These are phyloP conservation scores for Bolborhynchus lineola DNA, from an alignment of 2,113 vertebrate species.

Conservation along the genomic window DNA sequence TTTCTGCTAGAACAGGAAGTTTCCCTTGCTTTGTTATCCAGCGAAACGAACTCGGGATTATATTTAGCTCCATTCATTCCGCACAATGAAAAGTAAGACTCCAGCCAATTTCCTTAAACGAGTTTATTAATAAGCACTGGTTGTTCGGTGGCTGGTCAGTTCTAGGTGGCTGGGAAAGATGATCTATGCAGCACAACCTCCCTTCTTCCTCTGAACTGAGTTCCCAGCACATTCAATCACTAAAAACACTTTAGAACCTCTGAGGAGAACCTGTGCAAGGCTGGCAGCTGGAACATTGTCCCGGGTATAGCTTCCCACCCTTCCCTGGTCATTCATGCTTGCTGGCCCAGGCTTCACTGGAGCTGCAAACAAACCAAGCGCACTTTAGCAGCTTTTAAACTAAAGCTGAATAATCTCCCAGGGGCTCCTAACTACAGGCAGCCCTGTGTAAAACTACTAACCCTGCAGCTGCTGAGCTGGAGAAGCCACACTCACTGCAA, in stretches of 20 bases:
- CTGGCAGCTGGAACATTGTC: background rate
- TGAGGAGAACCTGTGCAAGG: background rate
- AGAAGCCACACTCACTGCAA: fast-evolving
- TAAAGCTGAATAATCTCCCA: background rate
- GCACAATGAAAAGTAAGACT: slow-evolving; percentile 50
- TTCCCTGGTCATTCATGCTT: background rate
- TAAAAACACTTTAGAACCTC: background rate
- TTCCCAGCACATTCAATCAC: background rate
- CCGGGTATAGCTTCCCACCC: background rate
- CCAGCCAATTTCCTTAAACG: slow-evolving; percentile 46
- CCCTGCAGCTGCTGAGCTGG: background rate
- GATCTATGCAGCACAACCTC: background rate
- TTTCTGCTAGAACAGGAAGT: slow-evolving; percentile 60
- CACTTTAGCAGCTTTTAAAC: background rate
- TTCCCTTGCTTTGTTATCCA: slow-evolving; percentile 47
- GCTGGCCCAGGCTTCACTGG: background rate
- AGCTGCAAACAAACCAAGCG: background rate
- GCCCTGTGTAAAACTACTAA: background rate
- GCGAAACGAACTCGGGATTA: slow-evolving; percentile 39
- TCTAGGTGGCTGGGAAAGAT: background rate
- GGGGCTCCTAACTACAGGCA: background rate
- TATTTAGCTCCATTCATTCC: slow-evolving; percentile 64
- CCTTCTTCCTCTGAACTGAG: background rate
- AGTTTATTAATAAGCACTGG: slow-evolving; percentile 39
- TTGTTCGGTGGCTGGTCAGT: background rate